Evolutionary conservation across 2,888 invertebrate species (phyloP), one percentile per base, ranked within the genome.

Genomic region (Dorcus hopei): DNA sequence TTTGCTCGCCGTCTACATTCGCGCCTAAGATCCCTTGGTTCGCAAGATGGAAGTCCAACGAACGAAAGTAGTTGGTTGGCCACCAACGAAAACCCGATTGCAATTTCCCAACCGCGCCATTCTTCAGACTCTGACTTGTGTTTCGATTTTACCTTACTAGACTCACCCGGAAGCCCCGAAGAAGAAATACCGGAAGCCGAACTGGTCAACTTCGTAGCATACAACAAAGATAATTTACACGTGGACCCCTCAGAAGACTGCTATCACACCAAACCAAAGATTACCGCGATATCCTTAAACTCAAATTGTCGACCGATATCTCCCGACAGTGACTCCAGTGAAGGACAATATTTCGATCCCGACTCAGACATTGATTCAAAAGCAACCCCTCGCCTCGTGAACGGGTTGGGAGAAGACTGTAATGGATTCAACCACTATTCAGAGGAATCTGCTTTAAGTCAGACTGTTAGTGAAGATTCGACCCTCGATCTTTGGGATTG

Each of bases 1-100:
- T 91, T 92, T 77, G 91, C 91, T 64, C 83, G 88, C 59, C 87
- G 88, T 72, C 80, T 92, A 62, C 90, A 91, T 73, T 87, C 87
- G 56, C 87, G 90, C 63, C 80, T 92, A 67, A 85, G 87, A 68
- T 86, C 88, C 64, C 82, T 91, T 64, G 89, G 89, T 52, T 80
- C 83, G 56, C 79, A 85, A 63, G 72, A 72, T 54, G 80, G 80
- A 63, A 62, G 45, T 38, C 57, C 49, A 33, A 56, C 77, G 54
- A 74, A 75, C 68, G 70, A 76, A 59, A 78, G 73, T 58, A 76
- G 77, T 50, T 78, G 80, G 76, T 67, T 79, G 16, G 69, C 75
- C 61, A 61, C 75, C 54, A 76, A 71, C 19, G 77, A 77, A 53
- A 67, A 62, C 53, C 67, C 66, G n/a, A 64, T 67, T 11, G 67